These are phyloP conservation scores for Andrena marginata DNA, from an alignment of 2,888 invertebrate species.

Conservation along the genomic window DNA sequence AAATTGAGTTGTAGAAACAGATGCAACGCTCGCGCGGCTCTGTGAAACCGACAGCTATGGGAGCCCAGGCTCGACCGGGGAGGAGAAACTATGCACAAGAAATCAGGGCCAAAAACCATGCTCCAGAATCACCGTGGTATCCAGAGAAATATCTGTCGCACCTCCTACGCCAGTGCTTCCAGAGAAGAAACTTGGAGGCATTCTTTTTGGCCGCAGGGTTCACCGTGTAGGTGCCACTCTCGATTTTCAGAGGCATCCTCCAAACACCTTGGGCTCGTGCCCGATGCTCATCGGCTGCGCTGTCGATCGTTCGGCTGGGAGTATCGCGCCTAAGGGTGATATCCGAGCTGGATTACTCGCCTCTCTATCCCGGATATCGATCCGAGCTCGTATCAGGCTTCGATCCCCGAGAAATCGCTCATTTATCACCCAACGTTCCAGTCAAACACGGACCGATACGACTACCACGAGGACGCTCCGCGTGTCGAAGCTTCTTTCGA, in stretches of 20 bases:
- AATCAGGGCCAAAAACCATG: background rate
- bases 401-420: slow-evolving; percentile 6
- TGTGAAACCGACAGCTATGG: background rate
- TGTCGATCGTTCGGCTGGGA: slow-evolving; percentile 38
- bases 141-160: slow-evolving; percentile 62
- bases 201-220: slow-evolving; percentile 79
- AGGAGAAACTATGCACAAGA: background rate
- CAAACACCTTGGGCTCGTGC: slow-evolving; percentile 35
- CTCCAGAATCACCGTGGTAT: background rate
- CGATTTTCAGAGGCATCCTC: slow-evolving; percentile 83
- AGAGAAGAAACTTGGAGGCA: slow-evolving; percentile 81
- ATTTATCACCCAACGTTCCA: slow-evolving; percentile 9
- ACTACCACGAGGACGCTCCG: background rate
- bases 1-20: no score
- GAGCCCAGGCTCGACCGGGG: background rate
- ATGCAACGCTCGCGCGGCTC: background rate
- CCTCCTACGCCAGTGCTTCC: slow-evolving; percentile 84
- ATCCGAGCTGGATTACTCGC: slow-evolving; percentile 38
- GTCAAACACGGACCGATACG: background rate
- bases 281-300: slow-evolving; percentile 31
- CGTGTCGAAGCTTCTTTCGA: no score
- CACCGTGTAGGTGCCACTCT: slow-evolving; percentile 83
- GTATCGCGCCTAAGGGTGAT: slow-evolving; percentile 42
- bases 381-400: slow-evolving; percentile 9
- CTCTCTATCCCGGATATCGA: slow-evolving; percentile 43